Percentiles rank a stretch among this genome's conserved stretches.
Conservation (phyloP, 2,888 invertebrate genomes). For the Trissolcus brochymenae region DNA sequence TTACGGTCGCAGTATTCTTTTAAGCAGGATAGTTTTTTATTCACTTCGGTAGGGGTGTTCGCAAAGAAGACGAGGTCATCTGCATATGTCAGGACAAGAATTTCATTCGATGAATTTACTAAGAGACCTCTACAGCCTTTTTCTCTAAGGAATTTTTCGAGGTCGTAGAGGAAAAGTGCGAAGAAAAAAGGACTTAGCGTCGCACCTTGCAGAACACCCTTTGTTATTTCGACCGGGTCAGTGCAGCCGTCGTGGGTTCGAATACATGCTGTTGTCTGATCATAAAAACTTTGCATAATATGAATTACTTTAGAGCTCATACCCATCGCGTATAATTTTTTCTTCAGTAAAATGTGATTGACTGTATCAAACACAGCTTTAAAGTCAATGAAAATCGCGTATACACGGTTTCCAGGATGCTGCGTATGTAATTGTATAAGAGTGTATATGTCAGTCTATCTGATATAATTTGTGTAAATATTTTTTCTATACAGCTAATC, state of each 20-base stretch:
- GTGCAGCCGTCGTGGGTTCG: background rate
- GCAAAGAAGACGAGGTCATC: slow-evolving; percentile 14
- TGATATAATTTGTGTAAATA: slow-evolving; percentile 6
- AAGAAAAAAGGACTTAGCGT: slow-evolving; percentile 10
- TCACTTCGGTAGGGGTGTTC: background rate
- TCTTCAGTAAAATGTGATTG: background rate
- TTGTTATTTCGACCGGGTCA: background rate
- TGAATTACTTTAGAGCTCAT: slow-evolving; percentile 6
- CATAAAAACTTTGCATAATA: slow-evolving; percentile 8
- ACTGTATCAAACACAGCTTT: slow-evolving; percentile 10
- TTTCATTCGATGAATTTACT: background rate
- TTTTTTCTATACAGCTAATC: slow-evolving; percentile 8
- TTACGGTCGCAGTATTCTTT: slow-evolving; percentile 8
- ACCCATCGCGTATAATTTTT: background rate
- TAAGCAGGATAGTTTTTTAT: background rate
- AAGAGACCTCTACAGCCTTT: slow-evolving; percentile 8
- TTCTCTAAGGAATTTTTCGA: background rate
- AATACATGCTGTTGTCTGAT: slow-evolving; percentile 6
- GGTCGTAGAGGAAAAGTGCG: background rate
- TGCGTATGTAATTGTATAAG: slow-evolving; percentile 8
- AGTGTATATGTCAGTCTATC: slow-evolving; percentile 7
- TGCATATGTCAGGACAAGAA: slow-evolving; percentile 3
- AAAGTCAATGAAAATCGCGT: slow-evolving; percentile 23
- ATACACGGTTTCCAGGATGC: background rate
- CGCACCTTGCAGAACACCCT: slow-evolving; percentile 10